Percentiles rank a stretch among this genome's conserved stretches.
These are phyloP conservation scores for Presbytis comata DNA, from an alignment of 2,797 vertebrate species.

Conservation along the genomic window DNA sequence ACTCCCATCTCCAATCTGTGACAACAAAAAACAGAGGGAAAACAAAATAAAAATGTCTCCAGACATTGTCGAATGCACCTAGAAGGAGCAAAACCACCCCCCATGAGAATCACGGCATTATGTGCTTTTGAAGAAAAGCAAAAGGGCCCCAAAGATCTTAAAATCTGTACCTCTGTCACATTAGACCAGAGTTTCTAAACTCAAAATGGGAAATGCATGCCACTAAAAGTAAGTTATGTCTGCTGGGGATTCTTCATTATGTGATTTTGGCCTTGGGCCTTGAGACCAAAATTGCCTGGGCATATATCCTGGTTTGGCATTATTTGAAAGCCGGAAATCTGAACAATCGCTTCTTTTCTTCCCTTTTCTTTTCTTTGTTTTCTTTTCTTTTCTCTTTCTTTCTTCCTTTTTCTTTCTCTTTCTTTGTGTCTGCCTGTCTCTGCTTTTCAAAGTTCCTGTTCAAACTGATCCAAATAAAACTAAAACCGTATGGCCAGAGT, in stretches of 20 bases:
- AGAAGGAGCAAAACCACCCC: neutral
- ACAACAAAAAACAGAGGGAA: neutral
- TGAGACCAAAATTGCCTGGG: neutral
- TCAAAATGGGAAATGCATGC: neutral
- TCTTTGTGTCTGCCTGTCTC: neutral
- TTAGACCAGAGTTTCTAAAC: neutral
- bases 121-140: constrained; percentile 15
- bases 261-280: neutral
- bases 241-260: constrained; percentile 18
- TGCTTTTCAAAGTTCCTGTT: neutral
- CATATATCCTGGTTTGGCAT: neutral
- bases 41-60: too few relatives aligned
- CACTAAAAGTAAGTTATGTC: neutral
- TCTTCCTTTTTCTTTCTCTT: neutral
- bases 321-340: constrained; percentile 27
- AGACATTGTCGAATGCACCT: neutral
- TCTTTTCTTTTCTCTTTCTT: neutral
- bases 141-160: neutral
- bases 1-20: neutral
- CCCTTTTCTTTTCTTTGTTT: neutral
- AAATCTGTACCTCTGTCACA: neutral
- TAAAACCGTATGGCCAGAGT: neutral
- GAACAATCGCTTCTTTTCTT: neutral
- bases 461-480: constrained; percentile 41
- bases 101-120: neutral